A percentile compares a stretch with the other conserved stretches of the same genome.
Conservation (phyloP, 2,113 vertebrate species). For the Sebastes fasciatus region DNA sequence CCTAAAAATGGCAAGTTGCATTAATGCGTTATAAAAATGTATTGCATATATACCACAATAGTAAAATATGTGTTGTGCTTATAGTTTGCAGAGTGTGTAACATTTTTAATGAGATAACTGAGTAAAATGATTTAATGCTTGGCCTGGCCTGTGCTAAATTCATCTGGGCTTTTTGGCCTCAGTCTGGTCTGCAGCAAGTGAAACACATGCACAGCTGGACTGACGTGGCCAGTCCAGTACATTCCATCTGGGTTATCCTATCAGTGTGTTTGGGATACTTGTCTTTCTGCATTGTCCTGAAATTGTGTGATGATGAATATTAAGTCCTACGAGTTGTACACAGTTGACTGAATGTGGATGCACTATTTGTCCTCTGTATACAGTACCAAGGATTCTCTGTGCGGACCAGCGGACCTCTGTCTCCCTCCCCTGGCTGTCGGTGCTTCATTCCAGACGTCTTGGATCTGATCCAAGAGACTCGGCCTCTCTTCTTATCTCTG, state of each 20-base stretch:
- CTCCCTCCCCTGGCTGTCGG: background rate
- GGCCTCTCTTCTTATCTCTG: background rate
- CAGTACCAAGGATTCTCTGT: background rate
- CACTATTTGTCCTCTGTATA: background rate
- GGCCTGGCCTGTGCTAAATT: background rate
- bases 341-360: background rate
- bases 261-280: background rate
- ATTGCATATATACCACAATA: too few relatives aligned
- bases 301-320: background rate
- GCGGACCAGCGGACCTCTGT: background rate
- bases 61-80: too few relatives aligned
- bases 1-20: too few relatives aligned
- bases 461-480: background rate
- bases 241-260: background rate
- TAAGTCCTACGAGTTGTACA: background rate
- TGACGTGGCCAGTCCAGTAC: background rate
- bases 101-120: background rate
- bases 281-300: background rate
- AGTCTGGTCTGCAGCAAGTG: background rate
- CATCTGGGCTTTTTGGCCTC: background rate
- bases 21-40: too few relatives aligned
- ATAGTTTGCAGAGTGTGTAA: background rate
- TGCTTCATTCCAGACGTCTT: background rate
- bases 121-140: background rate
- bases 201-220: background rate